A percentile compares a stretch with the other conserved stretches of the same genome.
Evolutionary conservation across 2,888 invertebrate species (phyloP).

Genomic region (Unio pictorum): DNA sequence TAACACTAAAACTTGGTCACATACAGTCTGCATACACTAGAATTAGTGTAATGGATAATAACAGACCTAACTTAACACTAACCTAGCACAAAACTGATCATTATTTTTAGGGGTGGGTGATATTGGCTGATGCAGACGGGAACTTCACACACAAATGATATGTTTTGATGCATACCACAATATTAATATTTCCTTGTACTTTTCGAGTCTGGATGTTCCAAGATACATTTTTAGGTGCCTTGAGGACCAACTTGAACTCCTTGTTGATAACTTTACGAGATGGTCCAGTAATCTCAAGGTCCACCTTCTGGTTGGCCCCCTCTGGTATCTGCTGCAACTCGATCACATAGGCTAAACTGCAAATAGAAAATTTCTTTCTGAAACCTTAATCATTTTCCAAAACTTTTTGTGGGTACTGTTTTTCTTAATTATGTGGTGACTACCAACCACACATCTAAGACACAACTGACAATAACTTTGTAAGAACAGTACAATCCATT

Average conservation of each 20-base stretch:
- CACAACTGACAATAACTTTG: no score
- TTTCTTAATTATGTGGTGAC: no score
- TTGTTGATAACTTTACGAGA: constrained; percentile 26
- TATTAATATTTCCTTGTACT: constrained; percentile 64
- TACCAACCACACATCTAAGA: no score
- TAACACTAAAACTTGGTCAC: no score
- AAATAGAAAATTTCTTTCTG: constrained; percentile 3
- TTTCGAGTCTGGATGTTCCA: constrained; percentile 67
- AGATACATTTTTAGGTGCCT: constrained; percentile 63
- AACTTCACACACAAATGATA: background rate
- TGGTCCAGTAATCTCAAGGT: constrained; percentile 48
- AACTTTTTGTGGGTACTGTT: no score
- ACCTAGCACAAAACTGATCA: no score
- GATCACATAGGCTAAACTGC: constrained; percentile 54
- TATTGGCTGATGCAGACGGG: background rate
- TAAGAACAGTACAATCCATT: no score
- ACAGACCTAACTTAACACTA: no score
- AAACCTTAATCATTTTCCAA: no score
- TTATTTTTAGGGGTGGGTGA: no score
- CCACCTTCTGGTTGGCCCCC: constrained; percentile 27
- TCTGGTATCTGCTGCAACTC: constrained; percentile 43
- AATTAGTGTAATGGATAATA: no score
- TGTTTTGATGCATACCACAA: constrained; percentile 62
- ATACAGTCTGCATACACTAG: no score
- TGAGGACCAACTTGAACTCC: constrained; percentile 67